Evolutionary conservation across 1,140 invertebrate genomes (phyloP).

Genomic region (Drosophila ohnishii): DNA sequence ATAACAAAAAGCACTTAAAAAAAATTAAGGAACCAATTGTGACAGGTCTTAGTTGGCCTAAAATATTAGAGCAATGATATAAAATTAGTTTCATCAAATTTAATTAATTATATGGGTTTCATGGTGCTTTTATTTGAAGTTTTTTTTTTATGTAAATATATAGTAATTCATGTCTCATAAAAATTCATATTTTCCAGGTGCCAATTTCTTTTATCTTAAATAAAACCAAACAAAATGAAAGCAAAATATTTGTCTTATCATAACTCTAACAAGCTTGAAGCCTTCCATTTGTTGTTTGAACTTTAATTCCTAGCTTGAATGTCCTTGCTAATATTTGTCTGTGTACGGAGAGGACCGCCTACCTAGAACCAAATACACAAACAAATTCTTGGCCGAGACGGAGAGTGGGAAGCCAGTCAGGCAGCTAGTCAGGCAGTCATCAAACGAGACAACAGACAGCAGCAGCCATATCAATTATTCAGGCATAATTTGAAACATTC

Average conservation of each 20-base stretch:
- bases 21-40: slow-evolving; percentile 10
- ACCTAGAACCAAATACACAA: slow-evolving; percentile 47
- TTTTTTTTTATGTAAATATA: background rate
- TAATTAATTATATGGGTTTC: no score
- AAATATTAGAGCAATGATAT: background rate
- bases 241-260: background rate
- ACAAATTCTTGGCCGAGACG: slow-evolving; percentile 14
- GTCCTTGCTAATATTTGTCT: background rate
- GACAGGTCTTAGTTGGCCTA: background rate
- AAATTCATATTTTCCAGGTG: background rate
- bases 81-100: no score
- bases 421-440: slow-evolving; percentile 32
- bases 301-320: background rate
- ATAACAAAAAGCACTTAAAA: slow-evolving; percentile 8
- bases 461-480: slow-evolving; percentile 75
- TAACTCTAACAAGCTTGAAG: background rate
- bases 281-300: background rate
- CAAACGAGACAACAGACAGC: slow-evolving; percentile 52
- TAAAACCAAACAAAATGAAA: background rate
- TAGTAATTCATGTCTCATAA: background rate
- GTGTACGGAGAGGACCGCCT: slow-evolving; percentile 4
- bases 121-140: background rate
- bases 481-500: slow-evolving; percentile 75
- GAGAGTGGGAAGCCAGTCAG: slow-evolving; percentile 20
- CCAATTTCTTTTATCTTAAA: background rate